Conservation (phyloP, 2,797 vertebrate species). For the Columba guinea region DNA sequence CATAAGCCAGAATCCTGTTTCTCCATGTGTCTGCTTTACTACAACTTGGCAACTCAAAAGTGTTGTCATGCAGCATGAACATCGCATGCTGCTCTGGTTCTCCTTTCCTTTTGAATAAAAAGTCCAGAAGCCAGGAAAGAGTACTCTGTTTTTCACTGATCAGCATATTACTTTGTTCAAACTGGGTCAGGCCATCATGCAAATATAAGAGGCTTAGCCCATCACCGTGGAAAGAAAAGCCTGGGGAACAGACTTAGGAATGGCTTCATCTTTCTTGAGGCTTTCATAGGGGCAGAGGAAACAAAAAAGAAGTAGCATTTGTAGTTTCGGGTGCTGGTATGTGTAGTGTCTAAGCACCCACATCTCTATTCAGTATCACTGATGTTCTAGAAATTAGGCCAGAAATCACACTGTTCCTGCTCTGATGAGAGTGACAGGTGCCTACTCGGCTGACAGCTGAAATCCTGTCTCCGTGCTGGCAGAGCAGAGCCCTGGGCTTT, state of each 20-base stretch:
- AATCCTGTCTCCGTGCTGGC: neutral
- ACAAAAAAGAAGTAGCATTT: neutral
- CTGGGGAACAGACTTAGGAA: neutral
- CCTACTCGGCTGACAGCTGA: neutral
- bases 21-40: neutral
- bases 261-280: conserved; percentile 26
- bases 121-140: neutral
- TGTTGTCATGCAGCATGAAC: neutral
- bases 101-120: conserved; percentile 16
- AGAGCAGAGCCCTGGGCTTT: conserved; percentile 31
- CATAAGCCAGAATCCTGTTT: neutral
- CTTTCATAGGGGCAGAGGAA: neutral
- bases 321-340: conserved; percentile 11
- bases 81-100: neutral
- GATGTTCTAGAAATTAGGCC: conserved; percentile 32
- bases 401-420: neutral
- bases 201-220: neutral
- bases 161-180: conserved; percentile 19
- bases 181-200: conserved; percentile 31
- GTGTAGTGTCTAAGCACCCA: neutral
- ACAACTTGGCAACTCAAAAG: neutral
- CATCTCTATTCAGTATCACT: neutral
- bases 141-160: conserved; percentile 18
- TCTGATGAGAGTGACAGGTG: conserved; percentile 41
- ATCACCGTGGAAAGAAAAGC: conserved; percentile 14